Base-by-base conservation (phyloP, 2,797 vertebrate genomes). In the Notamacropus eugenii region DNA sequence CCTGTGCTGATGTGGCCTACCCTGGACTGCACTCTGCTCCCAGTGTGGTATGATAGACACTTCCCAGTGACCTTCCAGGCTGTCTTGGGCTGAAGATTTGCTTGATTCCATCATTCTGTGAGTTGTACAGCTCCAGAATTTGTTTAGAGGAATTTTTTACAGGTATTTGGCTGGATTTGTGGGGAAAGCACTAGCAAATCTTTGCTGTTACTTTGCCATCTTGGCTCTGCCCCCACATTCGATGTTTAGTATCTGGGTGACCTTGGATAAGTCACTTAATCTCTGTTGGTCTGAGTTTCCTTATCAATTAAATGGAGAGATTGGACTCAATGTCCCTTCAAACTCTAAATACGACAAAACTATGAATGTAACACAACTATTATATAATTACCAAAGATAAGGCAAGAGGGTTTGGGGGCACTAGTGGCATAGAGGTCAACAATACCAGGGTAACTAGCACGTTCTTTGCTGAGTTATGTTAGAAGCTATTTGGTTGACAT, bases 401-500 rank as follows among this genome's bases (percentile, higher is more conserved):
- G 16, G 16, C 67, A 82, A 34, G 8, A 82, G 5, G 8, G 19
- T 46, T 40, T 24, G n/a, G 0, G n/a, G 22, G n/a, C 8, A 16
- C 67, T 82, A 46, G n/a, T 40, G 19, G 40, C n/a, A 24, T 22
- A 82, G 67, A 82, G 1, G 34, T n/a, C 19, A 82, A 24, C 8
- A 40, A 46, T 82, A 40, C n/a, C 29, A 24, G 19, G 19, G 19
- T 46, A 19, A 24, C 67, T 46, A 82, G 67, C 14, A 82, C 67
- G 6, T 82, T 82, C 67, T 82, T 46, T 82, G n/a, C n/a, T 82
- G 19, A 52, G 28, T 56, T 92, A 0, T 28, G 5, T 57, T 9
- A 92, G 93, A 90, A 57, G 74, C n/a, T 22, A 52, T 96, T 94
- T n/a, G 0, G 46, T 91, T 93, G 95, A 1, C 56, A 62, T 28